These are phyloP conservation scores for Xestobium rufovillosum DNA, from an alignment of 2,888 invertebrate genomes.

Conservation along the genomic window DNA sequence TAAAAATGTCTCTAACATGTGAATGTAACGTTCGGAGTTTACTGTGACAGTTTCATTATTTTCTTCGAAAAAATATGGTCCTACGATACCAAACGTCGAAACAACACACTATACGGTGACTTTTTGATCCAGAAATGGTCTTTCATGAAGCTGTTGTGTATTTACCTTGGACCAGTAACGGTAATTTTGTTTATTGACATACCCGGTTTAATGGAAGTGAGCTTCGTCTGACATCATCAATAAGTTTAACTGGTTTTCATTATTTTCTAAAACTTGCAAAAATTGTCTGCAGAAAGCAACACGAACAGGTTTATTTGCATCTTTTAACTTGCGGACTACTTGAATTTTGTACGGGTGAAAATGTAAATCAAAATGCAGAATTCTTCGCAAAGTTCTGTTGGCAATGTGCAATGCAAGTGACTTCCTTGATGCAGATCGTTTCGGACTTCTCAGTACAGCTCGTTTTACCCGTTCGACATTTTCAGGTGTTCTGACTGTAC, in stretches of 20 bases:
- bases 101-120: neutral
- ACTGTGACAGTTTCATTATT: constrained; percentile 1
- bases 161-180: neutral
- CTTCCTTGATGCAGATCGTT: neutral
- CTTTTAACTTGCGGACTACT: neutral
- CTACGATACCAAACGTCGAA: constrained; percentile 1
- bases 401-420: neutral
- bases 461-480: neutral
- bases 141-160: neutral
- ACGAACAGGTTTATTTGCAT: neutral
- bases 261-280: neutral
- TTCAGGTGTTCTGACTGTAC: constrained; percentile 3
- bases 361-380: neutral
- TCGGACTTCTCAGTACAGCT: neutral
- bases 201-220: neutral
- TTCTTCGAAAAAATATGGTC: constrained; percentile 8
- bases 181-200: neutral
- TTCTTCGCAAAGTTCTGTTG: neutral
- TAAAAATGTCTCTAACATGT: constrained; percentile 5
- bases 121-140: neutral
- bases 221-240: no score
- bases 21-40: constrained; percentile 3
- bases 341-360: neutral
- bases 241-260: neutral
- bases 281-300: neutral